These are phyloP conservation scores for Pipistrellus pygmaeus DNA, from an alignment of 2,797 vertebrate genomes.

Conservation along the genomic window DNA sequence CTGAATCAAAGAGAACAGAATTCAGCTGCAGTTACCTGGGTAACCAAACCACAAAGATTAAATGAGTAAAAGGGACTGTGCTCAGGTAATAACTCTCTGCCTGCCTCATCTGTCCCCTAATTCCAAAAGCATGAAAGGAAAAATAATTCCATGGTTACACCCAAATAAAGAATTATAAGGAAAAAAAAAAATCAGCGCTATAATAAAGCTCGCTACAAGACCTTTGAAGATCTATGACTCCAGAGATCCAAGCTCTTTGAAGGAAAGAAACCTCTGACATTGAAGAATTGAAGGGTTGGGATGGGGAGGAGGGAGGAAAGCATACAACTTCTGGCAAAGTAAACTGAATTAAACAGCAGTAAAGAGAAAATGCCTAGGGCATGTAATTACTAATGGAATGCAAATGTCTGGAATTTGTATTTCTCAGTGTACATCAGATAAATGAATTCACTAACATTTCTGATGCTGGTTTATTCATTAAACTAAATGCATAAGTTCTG, in stretches of 20 bases:
- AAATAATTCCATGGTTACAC: constrained; percentile 31
- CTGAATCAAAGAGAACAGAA: constrained; percentile 46
- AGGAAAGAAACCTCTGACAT: constrained; percentile 37
- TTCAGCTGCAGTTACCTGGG: constrained; percentile 59
- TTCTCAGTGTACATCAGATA: constrained; percentile 47
- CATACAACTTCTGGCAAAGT: neutral
- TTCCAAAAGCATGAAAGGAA: constrained; percentile 50
- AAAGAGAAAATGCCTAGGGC: neutral
- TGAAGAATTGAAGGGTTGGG: neutral
- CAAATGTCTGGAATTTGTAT: neutral
- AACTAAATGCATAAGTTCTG: constrained; percentile 52
- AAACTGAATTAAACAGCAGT: constrained; percentile 38
- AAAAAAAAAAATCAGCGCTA: constrained; percentile 22
- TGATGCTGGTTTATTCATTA: constrained; percentile 49
- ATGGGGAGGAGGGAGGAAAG: no score
- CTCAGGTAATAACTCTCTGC: constrained; percentile 61
- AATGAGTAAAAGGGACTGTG: constrained; percentile 62
- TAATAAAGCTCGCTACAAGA: constrained; percentile 45
- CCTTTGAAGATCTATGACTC: constrained; percentile 37
- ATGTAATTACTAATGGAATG: neutral
- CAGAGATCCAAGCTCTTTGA: constrained; percentile 50
- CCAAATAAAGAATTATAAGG: constrained; percentile 45
- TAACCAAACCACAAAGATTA: constrained; percentile 66
- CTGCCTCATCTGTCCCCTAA: constrained; percentile 41
- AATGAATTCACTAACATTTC: constrained; percentile 41